Evolutionary conservation across 1,140 invertebrate genomes (phyloP).

Genomic region (Trypoxylus dichotomus): DNA sequence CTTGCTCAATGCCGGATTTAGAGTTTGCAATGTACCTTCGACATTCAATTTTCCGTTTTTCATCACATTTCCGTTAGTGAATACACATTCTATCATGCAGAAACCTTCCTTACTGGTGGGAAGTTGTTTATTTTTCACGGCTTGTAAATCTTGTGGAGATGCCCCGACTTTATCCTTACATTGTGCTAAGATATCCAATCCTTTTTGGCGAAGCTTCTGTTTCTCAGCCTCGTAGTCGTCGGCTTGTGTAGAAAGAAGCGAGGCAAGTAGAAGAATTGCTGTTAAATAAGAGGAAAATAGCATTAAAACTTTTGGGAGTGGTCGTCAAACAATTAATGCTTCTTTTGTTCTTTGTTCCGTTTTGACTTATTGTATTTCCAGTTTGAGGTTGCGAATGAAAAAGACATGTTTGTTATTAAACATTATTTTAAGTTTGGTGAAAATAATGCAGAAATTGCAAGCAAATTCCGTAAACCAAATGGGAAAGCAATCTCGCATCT

Average conservation of each 20-base stretch:
- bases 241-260: background rate
- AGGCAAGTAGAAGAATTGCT: background rate
- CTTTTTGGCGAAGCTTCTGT: conserved; percentile 30
- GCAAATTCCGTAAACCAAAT: too few relatives aligned
- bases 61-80: conserved; percentile 41
- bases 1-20: conserved; percentile 37
- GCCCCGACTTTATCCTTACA: conserved; percentile 41
- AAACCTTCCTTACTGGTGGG: conserved; percentile 42
- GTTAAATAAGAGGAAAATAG: background rate
- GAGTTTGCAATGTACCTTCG: conserved; percentile 36
- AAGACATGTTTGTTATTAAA: too few relatives aligned
- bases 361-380: too few relatives aligned
- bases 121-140: conserved; percentile 36
- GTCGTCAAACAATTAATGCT: too few relatives aligned
- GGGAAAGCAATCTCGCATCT: too few relatives aligned
- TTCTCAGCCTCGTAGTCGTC: conserved; percentile 19
- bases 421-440: too few relatives aligned
- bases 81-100: conserved; percentile 45
- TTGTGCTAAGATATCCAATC: conserved; percentile 22
- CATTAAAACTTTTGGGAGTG: too few relatives aligned
- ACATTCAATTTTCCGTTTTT: conserved; percentile 43
- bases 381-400: too few relatives aligned
- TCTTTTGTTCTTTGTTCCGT: too few relatives aligned
- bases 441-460: too few relatives aligned
- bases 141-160: conserved; percentile 39